Percentiles rank a stretch among this genome's conserved stretches.
phyloP scores from a whole-genome alignment of 2,888 invertebrate genomes.

The Neria commutata region DNA sequence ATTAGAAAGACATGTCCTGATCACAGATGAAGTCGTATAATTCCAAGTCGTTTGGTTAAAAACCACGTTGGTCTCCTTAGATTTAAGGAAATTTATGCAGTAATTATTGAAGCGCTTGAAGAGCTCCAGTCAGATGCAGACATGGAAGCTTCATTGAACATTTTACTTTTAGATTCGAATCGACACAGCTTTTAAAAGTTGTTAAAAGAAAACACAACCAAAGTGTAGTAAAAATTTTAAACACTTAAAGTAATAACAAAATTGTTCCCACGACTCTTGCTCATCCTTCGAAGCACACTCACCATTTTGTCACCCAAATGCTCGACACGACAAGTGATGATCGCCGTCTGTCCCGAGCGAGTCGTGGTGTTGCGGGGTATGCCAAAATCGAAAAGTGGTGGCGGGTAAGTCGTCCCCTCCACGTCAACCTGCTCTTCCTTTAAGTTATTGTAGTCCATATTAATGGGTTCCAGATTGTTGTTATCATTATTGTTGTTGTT shows the following conservation, averaged over 20 bases:
- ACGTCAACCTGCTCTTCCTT: constrained; percentile 30
- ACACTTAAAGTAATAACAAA: neutral
- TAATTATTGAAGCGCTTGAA: no score
- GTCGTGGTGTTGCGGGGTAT: constrained; percentile 85
- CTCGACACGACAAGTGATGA: constrained; percentile 86
- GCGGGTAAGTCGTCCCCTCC: constrained; percentile 46
- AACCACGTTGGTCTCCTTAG: no score
- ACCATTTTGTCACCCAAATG: constrained; percentile 89
- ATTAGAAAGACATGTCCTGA: no score
- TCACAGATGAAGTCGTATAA: no score
- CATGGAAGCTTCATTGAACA: no score
- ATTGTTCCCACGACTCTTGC: neutral
- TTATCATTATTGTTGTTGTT: constrained; percentile 21
- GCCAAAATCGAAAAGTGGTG: constrained; percentile 84
- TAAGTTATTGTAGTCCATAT: constrained; percentile 37
- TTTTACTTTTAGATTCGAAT: no score
- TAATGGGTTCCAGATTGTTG: constrained; percentile 30
- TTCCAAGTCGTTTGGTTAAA: no score
- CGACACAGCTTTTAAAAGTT: no score
- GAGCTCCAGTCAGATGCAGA: no score
- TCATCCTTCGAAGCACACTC: constrained; percentile 37
- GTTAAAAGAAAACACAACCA: no score
- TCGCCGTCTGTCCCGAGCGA: constrained; percentile 85
- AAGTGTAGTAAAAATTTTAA: neutral
- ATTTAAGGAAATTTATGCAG: no score